Evolutionary conservation across 1,140 invertebrate species (phyloP), one percentile per base, ranked within the genome.

Genomic region (Contarinia nasturtii): DNA sequence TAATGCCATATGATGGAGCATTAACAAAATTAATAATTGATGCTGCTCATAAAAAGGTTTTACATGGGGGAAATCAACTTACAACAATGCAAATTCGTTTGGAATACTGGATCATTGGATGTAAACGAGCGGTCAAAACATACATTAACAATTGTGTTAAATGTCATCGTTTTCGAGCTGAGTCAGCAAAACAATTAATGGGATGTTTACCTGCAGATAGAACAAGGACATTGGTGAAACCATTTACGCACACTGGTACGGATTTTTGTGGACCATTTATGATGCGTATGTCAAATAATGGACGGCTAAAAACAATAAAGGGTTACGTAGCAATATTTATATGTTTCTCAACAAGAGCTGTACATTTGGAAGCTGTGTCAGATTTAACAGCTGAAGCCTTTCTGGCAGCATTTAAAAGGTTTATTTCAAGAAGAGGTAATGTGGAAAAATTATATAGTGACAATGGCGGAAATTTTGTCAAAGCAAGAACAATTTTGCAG

Each of bases 231-330:
- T 18, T 47, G 4, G 27, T 27, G 10, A 33, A 54, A 8, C 51
- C 57, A 1, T 64, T 64, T 34, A 20, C 33, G 11, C 43, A 51
- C n/a, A 46, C 48, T 4, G 60, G 59, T 0, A 46, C 63, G 0
- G 63, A 66, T 50, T 63, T 56, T 20, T 54, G 53, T 0, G 63
- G 60, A 4, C 61, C 58, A 0, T 51, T 68, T 4, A n/a, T 46
- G 0, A 43, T 63, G 0, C 54, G 54, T 41, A 19, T 14, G 15
- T 19, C 15, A 4, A 20, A 17, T 7, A 40, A 46, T 14, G 15
- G 48, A 10, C 34, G 46, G 11, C 11, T 14, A 17, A 53, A 51
- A 44, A 20, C 15, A 5, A 15, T 51, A 17, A 64, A 64, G 47
- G 48, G 34, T 2, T 65, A 59, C 42, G 41, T 60, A 15, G 38